Conservation (phyloP, 2,113 vertebrate species). For the Vulpes lagopus region DNA sequence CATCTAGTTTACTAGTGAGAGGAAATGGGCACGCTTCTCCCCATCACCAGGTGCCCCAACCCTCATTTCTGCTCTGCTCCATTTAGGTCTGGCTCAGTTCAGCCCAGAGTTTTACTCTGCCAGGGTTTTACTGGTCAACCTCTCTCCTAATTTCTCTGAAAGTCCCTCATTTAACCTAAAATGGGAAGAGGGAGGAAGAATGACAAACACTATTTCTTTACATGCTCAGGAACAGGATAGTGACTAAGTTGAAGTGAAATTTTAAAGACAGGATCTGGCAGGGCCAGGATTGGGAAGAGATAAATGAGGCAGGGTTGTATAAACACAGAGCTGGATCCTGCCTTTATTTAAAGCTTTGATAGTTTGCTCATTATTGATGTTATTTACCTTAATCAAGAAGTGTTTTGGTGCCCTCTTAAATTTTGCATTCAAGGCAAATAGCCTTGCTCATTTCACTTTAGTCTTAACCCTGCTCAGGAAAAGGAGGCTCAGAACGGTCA, state of each 20-base stretch:
- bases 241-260: neutral
- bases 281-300: neutral
- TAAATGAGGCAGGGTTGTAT: neutral
- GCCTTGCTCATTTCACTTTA: conserved; percentile 25
- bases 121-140: neutral
- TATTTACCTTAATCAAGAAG: conserved; percentile 38
- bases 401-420: conserved; percentile 6
- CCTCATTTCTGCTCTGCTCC: neutral
- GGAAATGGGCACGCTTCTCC: neutral
- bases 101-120: conserved; percentile 37
- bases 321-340: neutral
- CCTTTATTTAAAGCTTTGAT: conserved; percentile 49
- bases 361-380: neutral
- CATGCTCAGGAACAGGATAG: conserved; percentile 1
- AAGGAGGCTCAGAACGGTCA: conserved; percentile 34
- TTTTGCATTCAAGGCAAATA: conserved; percentile 15
- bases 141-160: conserved; percentile 47
- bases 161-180: conserved; percentile 23
- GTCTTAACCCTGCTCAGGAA: conserved; percentile 14
- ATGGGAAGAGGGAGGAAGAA: neutral
- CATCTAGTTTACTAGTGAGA: conserved; percentile 16
- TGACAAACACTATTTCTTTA: neutral
- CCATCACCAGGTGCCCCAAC: neutral
- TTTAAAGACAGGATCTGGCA: neutral
- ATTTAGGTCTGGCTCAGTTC: neutral